Evolutionary conservation across 2,113 vertebrate genomes (phyloP), one percentile per base, ranked within the genome.

Genomic region (Lontra canadensis): DNA sequence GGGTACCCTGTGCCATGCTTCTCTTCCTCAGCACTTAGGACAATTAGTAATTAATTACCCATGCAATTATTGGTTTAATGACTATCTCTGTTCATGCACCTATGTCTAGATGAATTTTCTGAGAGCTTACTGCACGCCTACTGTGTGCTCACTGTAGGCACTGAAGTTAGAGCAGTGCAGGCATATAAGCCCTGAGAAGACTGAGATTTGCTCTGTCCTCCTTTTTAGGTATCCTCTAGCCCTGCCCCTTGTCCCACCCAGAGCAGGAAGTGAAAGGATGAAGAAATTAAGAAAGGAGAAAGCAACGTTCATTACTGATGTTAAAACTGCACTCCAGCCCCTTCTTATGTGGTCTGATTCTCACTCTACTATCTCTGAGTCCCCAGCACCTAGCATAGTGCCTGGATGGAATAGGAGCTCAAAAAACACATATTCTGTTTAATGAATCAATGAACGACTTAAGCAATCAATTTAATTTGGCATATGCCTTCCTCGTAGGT

Each of bases 401-500:
- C 78, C 93, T 47, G 65, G 57, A 96, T 63, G 25, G 61, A 95
- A 92, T 0, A 10, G 17, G 63, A 96, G 76, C 97, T 97, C 42
- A 71, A 76, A 93, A 97, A 71, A 20, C 31, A 79, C 26, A 78
- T 61, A 92, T 71, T 90, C 87, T 90, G 83, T 95, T 96, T 97
- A 97, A 98, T 96, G 96, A 98, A 96, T 98, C 97, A 85, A 96
- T 96, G 95, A 90, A 91, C 83, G 93, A 96, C 94, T 98, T 93
- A 95, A 97, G 94, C 96, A 97, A 97, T 96, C 96, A 97, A 92
- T 97, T 97, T 98, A 96, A 97, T 98, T 95, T 67, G 94, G 98
- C 98, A 98, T 94, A 96, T 97, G 98, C 98, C 97, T 98, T 95
- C 97, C 92, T 96, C 31, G 26, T 97, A 97, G 97, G 97, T 97